These are phyloP conservation scores for Amphilophus citrinellus DNA, from an alignment of 2,113 vertebrate species.

Conservation along the genomic window DNA sequence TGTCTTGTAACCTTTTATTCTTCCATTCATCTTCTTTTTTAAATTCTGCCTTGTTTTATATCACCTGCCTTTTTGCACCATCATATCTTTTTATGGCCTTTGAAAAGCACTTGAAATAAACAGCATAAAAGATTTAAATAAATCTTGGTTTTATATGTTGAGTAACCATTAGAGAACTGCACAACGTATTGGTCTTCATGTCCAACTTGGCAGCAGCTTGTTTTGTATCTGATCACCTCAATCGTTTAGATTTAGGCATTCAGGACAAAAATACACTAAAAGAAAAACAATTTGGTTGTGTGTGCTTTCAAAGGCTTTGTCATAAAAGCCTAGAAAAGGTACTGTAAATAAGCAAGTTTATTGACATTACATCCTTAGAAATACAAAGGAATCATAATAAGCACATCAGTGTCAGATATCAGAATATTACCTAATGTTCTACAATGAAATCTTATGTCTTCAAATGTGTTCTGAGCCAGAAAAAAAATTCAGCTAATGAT, in stretches of 20 bases:
- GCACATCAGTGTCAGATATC: not conserved
- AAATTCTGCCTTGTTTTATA: not conserved
- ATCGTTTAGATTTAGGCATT: not conserved
- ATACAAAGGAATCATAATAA: constrained; percentile 2
- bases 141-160: constrained; percentile 6
- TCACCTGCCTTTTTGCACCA: not conserved
- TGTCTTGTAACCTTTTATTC: not conserved
- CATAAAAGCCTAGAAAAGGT: not conserved
- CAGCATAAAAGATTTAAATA: not conserved
- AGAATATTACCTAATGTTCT: too few species aligned
- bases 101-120: not conserved
- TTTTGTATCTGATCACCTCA: not conserved
- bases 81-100: not conserved
- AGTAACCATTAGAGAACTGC: not conserved
- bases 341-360: not conserved
- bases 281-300: not conserved
- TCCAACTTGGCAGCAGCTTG: not conserved
- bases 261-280: not conserved
- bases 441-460: not conserved
- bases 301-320: not conserved
- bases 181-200: not conserved
- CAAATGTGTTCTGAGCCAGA: not conserved
- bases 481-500: not conserved
- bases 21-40: not conserved
- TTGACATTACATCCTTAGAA: not conserved